Percentiles rank a stretch among this genome's conserved stretches.
Conservation (phyloP, 2,888 invertebrate species). For the Lithophane socia region DNA sequence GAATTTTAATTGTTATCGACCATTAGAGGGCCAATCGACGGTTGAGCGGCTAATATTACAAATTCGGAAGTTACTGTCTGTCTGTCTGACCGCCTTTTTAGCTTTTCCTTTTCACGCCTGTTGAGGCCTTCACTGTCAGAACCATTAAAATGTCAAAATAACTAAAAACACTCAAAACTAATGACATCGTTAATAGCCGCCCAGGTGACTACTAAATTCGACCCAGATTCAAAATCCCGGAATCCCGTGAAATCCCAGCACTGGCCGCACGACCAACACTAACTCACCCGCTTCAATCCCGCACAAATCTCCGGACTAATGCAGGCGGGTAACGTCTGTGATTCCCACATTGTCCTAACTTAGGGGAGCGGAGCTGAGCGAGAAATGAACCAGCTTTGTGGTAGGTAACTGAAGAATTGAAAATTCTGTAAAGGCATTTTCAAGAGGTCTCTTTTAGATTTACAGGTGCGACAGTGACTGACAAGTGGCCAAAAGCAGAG, state of each 20-base stretch:
- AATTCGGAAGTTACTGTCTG: not conserved
- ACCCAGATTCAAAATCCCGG: conserved; percentile 58
- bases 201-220: conserved; percentile 62
- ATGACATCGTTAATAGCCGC: conserved; percentile 44
- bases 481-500: conserved; percentile 5
- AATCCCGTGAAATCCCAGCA: conserved; percentile 61
- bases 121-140: not conserved
- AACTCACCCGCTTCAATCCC: conserved; percentile 66
- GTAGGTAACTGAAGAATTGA: conserved; percentile 33
- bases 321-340: conserved; percentile 64
- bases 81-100: not conserved
- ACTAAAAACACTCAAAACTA: conserved; percentile 45
- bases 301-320: conserved; percentile 69
- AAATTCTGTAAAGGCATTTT: conserved; percentile 43
- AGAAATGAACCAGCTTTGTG: conserved; percentile 40
- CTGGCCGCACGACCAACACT: conserved; percentile 60
- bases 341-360: conserved; percentile 70
- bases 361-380: conserved; percentile 51
- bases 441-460: conserved; percentile 35
- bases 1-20: too few species aligned
- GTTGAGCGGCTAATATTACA: too few species aligned
- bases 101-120: not conserved
- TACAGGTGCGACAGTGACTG: conserved; percentile 27
- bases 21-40: too few species aligned
- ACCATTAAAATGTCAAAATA: conserved; percentile 2